phyloP scores from a whole-genome alignment of 2,113 vertebrate species.

The Myotis yumanensis region DNA sequence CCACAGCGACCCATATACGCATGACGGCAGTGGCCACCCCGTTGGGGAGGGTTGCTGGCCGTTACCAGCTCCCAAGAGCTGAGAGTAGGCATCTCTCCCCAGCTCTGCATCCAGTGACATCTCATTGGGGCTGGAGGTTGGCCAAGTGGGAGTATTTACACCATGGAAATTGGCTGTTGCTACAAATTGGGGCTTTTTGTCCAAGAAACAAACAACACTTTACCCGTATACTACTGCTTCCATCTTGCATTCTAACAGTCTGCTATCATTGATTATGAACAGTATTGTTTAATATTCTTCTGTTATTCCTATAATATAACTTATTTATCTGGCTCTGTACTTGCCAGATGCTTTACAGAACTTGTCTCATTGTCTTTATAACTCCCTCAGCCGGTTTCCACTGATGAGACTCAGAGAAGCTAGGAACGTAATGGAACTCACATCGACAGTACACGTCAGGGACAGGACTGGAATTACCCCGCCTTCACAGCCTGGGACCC shows the following conservation, averaged over 20 bases:
- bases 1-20: fast-evolving
- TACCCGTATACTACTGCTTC: fast-evolving
- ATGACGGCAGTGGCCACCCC: background rate
- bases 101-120: fast-evolving
- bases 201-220: background rate
- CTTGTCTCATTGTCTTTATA: too few species aligned
- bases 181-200: background rate
- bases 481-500: background rate
- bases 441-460: too few species aligned
- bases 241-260: fast-evolving
- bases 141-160: background rate
- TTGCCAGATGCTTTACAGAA: background rate
- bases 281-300: background rate
- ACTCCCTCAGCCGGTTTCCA: background rate
- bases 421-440: background rate
- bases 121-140: background rate
- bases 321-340: background rate
- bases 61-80: background rate
- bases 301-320: background rate
- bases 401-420: background rate
- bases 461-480: background rate
- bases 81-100: background rate
- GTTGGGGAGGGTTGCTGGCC: fast-evolving
- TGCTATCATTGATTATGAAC: fast-evolving
- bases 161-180: background rate